Conservation (phyloP, 2,888 invertebrate genomes). For the Atrina japonica region DNA sequence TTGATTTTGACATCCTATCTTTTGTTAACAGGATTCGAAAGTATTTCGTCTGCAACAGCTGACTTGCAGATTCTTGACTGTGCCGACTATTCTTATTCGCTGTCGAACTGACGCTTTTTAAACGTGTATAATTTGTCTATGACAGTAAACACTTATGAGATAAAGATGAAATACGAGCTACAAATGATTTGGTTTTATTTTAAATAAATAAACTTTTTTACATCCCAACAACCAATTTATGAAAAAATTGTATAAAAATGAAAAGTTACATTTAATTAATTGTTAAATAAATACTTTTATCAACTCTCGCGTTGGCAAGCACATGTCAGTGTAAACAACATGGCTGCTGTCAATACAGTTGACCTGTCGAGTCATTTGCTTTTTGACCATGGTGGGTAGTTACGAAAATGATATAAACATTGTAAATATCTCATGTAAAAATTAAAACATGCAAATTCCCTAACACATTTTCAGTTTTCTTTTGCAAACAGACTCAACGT, state of each 20-base stretch:
- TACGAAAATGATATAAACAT: too few relatives aligned
- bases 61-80: conserved; percentile 32
- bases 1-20: conserved; percentile 20
- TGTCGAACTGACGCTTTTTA: conserved; percentile 2
- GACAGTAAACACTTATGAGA: conserved; percentile 7
- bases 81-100: conserved; percentile 7
- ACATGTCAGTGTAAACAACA: conserved; percentile 60
- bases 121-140: not conserved
- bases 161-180: not conserved
- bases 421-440: too few relatives aligned
- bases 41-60: conserved; percentile 32
- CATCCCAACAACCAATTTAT: too few relatives aligned
- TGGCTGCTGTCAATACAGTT: conserved; percentile 54
- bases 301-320: conserved; percentile 26
- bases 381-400: too few relatives aligned
- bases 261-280: too few relatives aligned
- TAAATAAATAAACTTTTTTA: too few relatives aligned
- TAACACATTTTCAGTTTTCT: too few relatives aligned
- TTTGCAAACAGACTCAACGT: too few relatives aligned
- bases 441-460: too few relatives aligned
- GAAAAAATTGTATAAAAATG: too few relatives aligned
- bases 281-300: not conserved
- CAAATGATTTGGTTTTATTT: not conserved
- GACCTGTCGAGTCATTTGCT: conserved; percentile 35
- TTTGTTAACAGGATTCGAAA: not conserved